Conservation (phyloP, 1,140 invertebrate species). For the Aricia agestis region DNA sequence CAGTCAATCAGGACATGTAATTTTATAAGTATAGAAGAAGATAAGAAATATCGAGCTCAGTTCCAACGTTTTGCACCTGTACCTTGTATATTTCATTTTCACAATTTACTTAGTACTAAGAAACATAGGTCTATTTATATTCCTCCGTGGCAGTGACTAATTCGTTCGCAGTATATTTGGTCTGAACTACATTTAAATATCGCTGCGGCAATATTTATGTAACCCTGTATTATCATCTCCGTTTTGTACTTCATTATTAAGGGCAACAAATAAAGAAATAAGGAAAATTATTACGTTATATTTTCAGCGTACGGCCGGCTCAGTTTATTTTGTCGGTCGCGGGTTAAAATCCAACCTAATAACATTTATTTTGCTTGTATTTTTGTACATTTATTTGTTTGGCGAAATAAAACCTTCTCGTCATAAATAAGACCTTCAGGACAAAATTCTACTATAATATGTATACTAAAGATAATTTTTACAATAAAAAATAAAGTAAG, state of each 20-base stretch:
- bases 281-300: conserved; percentile 1
- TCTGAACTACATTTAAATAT: conserved; percentile 40
- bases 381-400: neutral
- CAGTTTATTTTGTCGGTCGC: neutral
- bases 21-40: no score
- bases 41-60: conserved; percentile 9
- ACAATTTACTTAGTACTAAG: conserved; percentile 27
- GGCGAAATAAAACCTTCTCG: no score
- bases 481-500: no score
- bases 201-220: conserved; percentile 28
- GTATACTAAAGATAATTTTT: no score
- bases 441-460: no score
- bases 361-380: neutral
- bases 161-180: conserved; percentile 45
- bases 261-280: neutral
- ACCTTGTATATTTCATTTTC: conserved; percentile 10
- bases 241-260: neutral
- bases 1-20: no score
- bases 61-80: neutral
- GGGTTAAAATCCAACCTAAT: conserved; percentile 1
- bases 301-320: neutral
- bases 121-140: conserved; percentile 47
- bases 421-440: no score
- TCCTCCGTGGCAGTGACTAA: conserved; percentile 42
- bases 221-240: conserved; percentile 26